A percentile compares a stretch with the other conserved stretches of the same genome.
These are phyloP conservation scores for Sigmodon hispidus DNA, from an alignment of 2,113 vertebrate species.

Conservation along the genomic window DNA sequence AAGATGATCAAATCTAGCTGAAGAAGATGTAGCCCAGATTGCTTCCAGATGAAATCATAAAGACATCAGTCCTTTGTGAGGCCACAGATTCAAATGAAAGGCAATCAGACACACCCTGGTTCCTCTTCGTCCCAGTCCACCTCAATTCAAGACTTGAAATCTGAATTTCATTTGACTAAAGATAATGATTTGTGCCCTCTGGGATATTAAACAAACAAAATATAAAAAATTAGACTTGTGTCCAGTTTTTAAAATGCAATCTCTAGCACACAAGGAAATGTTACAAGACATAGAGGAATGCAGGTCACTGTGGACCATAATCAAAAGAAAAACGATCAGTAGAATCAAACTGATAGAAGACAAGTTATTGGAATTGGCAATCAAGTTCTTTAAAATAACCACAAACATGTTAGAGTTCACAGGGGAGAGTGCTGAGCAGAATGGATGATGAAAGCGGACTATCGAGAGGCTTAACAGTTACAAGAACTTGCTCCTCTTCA, in stretches of 20 bases:
- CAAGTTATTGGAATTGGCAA: background rate
- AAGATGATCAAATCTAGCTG: background rate
- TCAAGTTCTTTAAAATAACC: constrained; percentile 35
- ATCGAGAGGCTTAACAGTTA: background rate
- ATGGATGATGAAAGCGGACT: background rate
- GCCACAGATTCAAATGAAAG: constrained; percentile 12
- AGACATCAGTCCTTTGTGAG: background rate
- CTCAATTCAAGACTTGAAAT: constrained; percentile 7
- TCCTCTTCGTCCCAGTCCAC: background rate
- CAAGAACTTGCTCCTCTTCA: background rate
- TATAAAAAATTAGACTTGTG: background rate
- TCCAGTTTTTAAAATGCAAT: background rate
- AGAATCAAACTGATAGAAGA: background rate
- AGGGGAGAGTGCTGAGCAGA: background rate
- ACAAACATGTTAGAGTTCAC: background rate
- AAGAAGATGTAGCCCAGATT: constrained; percentile 11
- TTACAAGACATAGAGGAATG: background rate
- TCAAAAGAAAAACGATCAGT: constrained; percentile 32
- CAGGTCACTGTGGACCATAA: background rate
- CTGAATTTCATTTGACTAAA: constrained; percentile 6
- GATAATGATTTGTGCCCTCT: background rate
- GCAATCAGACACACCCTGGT: background rate
- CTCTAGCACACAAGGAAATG: background rate
- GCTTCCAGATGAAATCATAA: background rate
- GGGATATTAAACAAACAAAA: background rate